Evolutionary conservation across 2,113 vertebrate species (phyloP), one percentile per base, ranked within the genome.

Genomic region (Vanacampus margaritifer): DNA sequence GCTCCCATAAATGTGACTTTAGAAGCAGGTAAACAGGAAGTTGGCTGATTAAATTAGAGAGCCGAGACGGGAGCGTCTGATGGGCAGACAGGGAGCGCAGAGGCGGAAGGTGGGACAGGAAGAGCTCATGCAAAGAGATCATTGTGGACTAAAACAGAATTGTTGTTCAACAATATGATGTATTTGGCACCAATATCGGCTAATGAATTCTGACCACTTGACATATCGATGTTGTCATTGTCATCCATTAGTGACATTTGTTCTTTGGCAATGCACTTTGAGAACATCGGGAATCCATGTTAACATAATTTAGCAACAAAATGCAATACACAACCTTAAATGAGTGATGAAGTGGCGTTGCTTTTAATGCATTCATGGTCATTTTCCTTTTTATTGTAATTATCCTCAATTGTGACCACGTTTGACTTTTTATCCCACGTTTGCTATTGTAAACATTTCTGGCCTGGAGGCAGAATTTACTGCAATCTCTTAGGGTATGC

Each of bases 1-100:
- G 43, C 61, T 64, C 54, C 11, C 59, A 64, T 28, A 46, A 45
- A 70, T 64, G 68, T 26, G 66, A 67, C 32, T 71, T 57, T 43
- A 71, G 68, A 50, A 45, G 73, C 71, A 87, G 81, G 84, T 85
- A 82, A 85, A 86, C 86, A 89, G 85, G 85, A 87, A 80, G 79
- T 51, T 5, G n/a, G 1, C 17, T 75, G 71, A 87, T 83, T 75
- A 57, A 82, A 85, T 87, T 83, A 84, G 58, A 76, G 78, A 80
- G 71, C 36, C 46, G 45, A 11, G 61, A 72, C 35, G 24, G 36
- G 3, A 39, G 59, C 9, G 19, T 39, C 19, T n/a, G 36, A 39
- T 21, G 59, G 69, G 64, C 62, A 26, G 32, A 26, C 41, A 67
- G 37, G 19, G 24, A 71, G 51, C 24, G 64, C 23, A 59, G 50